These are phyloP conservation scores for Altica lythri DNA, from an alignment of 2,888 invertebrate species.

Conservation along the genomic window DNA sequence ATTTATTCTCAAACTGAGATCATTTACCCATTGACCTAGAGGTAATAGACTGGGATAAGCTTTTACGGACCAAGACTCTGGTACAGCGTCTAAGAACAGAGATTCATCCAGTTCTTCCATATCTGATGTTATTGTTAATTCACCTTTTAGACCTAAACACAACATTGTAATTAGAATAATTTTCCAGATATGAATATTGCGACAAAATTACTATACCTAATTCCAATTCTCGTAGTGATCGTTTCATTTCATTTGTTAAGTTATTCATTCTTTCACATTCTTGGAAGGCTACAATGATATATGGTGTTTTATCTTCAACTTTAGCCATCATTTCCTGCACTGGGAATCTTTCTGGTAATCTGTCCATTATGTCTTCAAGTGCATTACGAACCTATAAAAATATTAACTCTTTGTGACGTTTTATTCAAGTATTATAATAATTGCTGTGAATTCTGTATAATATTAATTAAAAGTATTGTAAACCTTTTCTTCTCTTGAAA, in stretches of 20 bases:
- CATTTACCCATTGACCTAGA: constrained; percentile 83
- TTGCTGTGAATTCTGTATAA: too few species aligned
- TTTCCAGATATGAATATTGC: background rate
- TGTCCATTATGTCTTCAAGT: constrained; percentile 88
- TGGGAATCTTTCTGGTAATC: constrained; percentile 87
- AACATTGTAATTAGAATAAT: background rate
- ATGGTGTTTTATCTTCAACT: constrained; percentile 89
- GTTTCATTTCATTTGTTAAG: constrained; percentile 78
- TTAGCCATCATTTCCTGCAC: constrained; percentile 83
- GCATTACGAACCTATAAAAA: too few species aligned
- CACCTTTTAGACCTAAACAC: constrained; percentile 61
- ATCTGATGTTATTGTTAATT: constrained; percentile 87
- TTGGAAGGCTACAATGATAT: constrained; percentile 88
- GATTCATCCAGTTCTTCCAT: constrained; percentile 88
- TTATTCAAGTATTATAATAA: too few species aligned
- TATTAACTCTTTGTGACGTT: too few species aligned
- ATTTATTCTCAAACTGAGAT: constrained; percentile 75
- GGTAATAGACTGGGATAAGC: constrained; percentile 89
- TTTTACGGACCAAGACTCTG: constrained; percentile 79
- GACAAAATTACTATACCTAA: constrained; percentile 62
- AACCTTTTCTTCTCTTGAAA: constrained; percentile 82
- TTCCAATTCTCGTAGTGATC: constrained; percentile 83
- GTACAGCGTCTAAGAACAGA: constrained; percentile 89
- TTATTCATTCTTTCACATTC: constrained; percentile 95
- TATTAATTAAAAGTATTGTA: too few species aligned